A percentile compares a stretch with the other conserved stretches of the same genome.
These are phyloP conservation scores for Labrus mixtus DNA, from an alignment of 2,113 vertebrate genomes.

Conservation along the genomic window DNA sequence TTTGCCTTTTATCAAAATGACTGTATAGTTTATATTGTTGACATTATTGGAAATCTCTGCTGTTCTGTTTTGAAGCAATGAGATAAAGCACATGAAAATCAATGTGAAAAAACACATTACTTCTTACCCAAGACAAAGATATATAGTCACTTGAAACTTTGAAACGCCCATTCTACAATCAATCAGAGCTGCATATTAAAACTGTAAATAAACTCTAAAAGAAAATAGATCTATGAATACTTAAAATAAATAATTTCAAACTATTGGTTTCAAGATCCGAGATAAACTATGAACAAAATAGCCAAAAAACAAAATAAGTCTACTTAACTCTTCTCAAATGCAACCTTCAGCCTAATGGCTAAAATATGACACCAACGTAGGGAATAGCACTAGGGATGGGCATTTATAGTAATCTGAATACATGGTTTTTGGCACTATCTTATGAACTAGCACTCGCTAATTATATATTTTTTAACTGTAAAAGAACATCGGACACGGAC, in stretches of 20 bases:
- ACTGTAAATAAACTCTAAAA: background rate
- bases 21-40: background rate
- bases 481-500: too few species aligned
- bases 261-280: slow-evolving; percentile 15
- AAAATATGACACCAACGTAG: background rate
- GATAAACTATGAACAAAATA: slow-evolving; percentile 1
- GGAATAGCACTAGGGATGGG: too few species aligned
- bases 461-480: too few species aligned
- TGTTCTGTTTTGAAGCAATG: background rate
- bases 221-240: slow-evolving; percentile 6
- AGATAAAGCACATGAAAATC: slow-evolving; percentile 10
- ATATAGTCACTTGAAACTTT: background rate
- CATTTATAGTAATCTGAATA: too few species aligned
- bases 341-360: slow-evolving; percentile 25
- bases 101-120: background rate
- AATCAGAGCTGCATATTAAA: background rate
- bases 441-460: too few species aligned
- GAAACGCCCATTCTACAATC: background rate
- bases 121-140: background rate
- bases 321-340: slow-evolving; percentile 18
- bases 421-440: too few species aligned
- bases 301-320: slow-evolving; percentile 8
- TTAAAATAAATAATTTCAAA: slow-evolving; percentile 8
- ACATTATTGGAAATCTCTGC: slow-evolving; percentile 1
- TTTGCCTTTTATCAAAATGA: slow-evolving; percentile 10